A percentile compares a stretch with the other conserved stretches of the same genome.
phyloP scores from a whole-genome alignment of 2,888 invertebrate genomes.

The Drosophila emarginata region DNA sequence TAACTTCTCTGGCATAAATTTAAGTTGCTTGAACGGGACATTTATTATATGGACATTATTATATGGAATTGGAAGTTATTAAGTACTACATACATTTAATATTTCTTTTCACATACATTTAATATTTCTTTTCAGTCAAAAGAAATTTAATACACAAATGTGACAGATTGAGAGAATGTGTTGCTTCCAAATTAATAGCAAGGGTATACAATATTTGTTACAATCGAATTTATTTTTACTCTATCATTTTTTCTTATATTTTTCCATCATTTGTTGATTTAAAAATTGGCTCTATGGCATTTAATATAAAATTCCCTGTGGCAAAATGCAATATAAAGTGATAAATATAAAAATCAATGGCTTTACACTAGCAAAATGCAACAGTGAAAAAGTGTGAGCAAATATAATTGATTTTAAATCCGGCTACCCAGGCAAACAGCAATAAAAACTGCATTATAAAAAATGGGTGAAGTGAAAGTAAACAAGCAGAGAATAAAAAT shows the following conservation, averaged over 20 bases:
- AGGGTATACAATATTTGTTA: not conserved
- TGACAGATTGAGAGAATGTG: too few relatives aligned
- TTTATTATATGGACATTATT: too few relatives aligned
- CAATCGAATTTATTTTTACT: too few relatives aligned
- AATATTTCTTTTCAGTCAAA: too few relatives aligned
- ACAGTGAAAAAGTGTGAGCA: slow-evolving; percentile 10
- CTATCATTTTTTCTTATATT: not conserved
- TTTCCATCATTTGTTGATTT: slow-evolving; percentile 11
- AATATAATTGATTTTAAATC: slow-evolving; percentile 46
- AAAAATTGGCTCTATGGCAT: slow-evolving; percentile 15
- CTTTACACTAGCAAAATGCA: slow-evolving; percentile 22
- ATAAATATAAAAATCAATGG: slow-evolving; percentile 31
- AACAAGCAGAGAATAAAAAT: slow-evolving; percentile 26
- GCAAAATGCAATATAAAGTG: slow-evolving; percentile 19
- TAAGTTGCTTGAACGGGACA: too few relatives aligned
- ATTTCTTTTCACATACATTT: too few relatives aligned
- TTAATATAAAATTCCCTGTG: slow-evolving; percentile 8
- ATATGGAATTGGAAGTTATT: too few relatives aligned
- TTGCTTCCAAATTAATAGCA: not conserved
- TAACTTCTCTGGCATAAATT: too few relatives aligned
- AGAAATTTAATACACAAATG: too few relatives aligned
- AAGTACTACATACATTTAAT: too few relatives aligned
- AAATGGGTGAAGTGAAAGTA: slow-evolving; percentile 31
- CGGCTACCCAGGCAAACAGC: slow-evolving; percentile 6
- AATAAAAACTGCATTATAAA: slow-evolving; percentile 22